These are phyloP conservation scores for Lithophane ornitopus DNA, from an alignment of 2,888 invertebrate species.

Conservation along the genomic window DNA sequence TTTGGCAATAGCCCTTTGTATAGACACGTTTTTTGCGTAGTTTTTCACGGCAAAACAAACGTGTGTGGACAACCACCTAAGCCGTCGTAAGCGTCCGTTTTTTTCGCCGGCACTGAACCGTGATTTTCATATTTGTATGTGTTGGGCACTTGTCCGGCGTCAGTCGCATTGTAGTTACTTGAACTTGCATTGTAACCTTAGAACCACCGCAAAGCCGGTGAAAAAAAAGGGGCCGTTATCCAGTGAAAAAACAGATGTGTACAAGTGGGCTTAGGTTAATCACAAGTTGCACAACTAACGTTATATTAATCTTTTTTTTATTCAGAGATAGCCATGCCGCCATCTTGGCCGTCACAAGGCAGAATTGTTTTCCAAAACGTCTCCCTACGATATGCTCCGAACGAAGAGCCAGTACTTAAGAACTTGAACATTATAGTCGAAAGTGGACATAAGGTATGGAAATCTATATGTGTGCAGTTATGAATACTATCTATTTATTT, in stretches of 20 bases:
- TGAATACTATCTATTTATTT: neutral
- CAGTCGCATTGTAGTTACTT: no score
- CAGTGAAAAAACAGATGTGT: neutral
- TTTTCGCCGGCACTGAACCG: neutral
- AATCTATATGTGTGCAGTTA: no score
- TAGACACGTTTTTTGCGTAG: no score
- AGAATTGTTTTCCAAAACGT: conserved; percentile 91
- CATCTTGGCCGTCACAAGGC: conserved; percentile 92
- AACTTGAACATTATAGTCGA: conserved; percentile 83
- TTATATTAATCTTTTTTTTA: neutral
- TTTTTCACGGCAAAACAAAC: no score
- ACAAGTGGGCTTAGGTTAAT: neutral
- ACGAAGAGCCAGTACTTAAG: conserved; percentile 92
- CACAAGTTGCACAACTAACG: neutral
- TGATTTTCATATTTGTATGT: neutral
- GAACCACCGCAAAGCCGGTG: no score
- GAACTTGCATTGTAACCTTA: neutral
- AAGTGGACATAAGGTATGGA: conserved; percentile 86
- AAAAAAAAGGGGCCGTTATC: neutral
- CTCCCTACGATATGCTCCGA: conserved; percentile 91
- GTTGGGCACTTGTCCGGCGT: neutral
- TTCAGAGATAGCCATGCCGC: conserved; percentile 88
- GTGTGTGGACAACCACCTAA: no score
- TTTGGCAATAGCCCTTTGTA: no score
- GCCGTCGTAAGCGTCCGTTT: no score